A percentile compares a stretch with the other conserved stretches of the same genome.
These are phyloP conservation scores for Ciconia stormi DNA, from an alignment of 2,113 vertebrate genomes.

Conservation along the genomic window DNA sequence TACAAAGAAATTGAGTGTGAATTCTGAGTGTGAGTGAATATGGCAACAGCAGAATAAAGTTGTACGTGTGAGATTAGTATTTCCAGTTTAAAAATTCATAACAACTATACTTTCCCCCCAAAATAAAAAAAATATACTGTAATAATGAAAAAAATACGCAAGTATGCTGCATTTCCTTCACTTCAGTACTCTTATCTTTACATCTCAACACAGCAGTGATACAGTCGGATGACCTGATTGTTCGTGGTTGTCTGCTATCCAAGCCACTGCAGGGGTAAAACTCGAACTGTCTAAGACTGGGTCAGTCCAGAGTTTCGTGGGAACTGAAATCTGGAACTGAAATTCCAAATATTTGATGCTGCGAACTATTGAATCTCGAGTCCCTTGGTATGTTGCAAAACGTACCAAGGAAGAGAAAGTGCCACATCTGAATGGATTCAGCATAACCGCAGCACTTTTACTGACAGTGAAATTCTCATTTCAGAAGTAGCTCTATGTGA, in stretches of 20 bases:
- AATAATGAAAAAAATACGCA: not conserved
- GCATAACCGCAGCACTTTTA: not conserved
- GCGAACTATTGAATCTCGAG: not conserved
- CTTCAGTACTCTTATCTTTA: not conserved
- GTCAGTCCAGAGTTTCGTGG: not conserved
- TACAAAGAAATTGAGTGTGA: not conserved
- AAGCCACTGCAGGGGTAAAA: not conserved
- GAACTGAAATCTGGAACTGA: not conserved
- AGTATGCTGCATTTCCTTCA: not conserved
- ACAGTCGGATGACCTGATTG: accelerated
- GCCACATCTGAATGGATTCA: not conserved
- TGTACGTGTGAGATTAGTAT: not conserved
- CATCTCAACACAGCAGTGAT: not conserved
- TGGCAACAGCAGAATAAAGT: not conserved
- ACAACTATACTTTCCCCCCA: not conserved
- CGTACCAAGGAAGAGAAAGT: not conserved
- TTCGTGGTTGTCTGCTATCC: not conserved
- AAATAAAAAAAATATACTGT: not conserved
- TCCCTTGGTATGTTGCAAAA: not conserved
- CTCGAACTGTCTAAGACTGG: not conserved
- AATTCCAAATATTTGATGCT: not conserved
- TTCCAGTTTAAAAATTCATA: not conserved
- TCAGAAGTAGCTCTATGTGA: not conserved
- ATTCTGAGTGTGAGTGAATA: not conserved
- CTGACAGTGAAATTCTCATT: not conserved